These are phyloP conservation scores for Iphiclides podalirius DNA, from an alignment of 2,888 invertebrate genomes.

Conservation along the genomic window DNA sequence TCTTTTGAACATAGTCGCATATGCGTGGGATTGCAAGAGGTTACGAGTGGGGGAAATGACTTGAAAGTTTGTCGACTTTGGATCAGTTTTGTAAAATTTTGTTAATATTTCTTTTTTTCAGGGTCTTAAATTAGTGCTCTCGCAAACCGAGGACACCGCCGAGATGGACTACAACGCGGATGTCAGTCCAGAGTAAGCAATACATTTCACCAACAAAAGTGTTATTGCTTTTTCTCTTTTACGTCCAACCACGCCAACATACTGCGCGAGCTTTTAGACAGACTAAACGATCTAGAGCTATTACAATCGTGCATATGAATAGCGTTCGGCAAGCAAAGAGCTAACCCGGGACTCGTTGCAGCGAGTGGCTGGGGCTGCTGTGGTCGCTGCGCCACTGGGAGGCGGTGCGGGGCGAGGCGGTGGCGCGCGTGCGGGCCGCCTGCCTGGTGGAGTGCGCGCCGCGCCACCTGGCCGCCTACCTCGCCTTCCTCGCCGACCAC, in stretches of 20 bases:
- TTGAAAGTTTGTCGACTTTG: too few relatives aligned
- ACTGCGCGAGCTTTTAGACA: too few relatives aligned
- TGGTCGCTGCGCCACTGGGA: conserved; percentile 90
- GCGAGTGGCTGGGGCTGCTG: conserved; percentile 71
- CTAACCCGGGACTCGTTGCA: conserved; percentile 26
- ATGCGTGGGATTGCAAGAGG: too few relatives aligned
- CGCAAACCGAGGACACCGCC: conserved; percentile 69
- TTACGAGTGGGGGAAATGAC: too few relatives aligned
- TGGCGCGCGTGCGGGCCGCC: conserved; percentile 88
- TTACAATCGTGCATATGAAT: too few relatives aligned
- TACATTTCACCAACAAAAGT: not conserved
- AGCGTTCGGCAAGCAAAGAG: too few relatives aligned
- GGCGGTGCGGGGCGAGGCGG: conserved; percentile 84
- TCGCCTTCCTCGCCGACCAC: conserved; percentile 90
- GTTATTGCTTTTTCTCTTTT: not conserved
- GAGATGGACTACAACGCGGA: conserved; percentile 70
- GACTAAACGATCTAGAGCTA: too few relatives aligned
- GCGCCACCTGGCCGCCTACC: conserved; percentile 88
- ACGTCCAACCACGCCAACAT: too few relatives aligned
- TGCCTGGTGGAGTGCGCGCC: conserved; percentile 95
- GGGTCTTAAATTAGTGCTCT: conserved; percentile 87
- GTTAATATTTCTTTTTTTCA: too few relatives aligned
- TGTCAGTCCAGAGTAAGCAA: conserved; percentile 71
- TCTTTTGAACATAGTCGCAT: too few relatives aligned
- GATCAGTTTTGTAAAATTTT: too few relatives aligned